Evolutionary conservation across 2,888 invertebrate species (phyloP), one percentile per base, ranked within the genome.

Genomic region (Diplolepis rosae): DNA sequence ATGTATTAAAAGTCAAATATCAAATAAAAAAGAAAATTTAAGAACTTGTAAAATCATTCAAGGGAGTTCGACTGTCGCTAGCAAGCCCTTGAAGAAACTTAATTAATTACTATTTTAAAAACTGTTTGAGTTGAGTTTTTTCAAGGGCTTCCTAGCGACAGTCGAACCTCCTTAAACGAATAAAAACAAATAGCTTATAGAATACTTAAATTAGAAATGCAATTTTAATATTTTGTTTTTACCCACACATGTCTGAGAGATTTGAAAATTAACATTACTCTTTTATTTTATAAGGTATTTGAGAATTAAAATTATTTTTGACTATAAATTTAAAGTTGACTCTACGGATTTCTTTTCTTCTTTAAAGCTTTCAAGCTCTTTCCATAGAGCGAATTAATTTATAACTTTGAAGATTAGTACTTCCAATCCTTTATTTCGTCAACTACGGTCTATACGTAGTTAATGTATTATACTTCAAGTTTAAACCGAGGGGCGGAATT

Each of bases 1-100:
- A 70, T 71, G 70, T 51, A 7, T 32, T 2, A 27, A 28, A 51
- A 51, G 27, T 24, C 48, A 48, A 48, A 48, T 22, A 22, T 22
- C 48, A 48, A 22, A 22, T 1, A 2, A 15, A n/a, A n/a, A 45
- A 45, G n/a, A 45, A 45, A 45, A 45, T 18, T 18, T 48, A 22
- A 5, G n/a, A n/a, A n/a, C n/a, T n/a, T n/a, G n/a, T n/a, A n/a
- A n/a, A n/a, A n/a, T n/a, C n/a, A n/a, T n/a, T n/a, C n/a, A n/a
- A n/a, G n/a, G n/a, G n/a, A n/a, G n/a, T n/a, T n/a, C n/a, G n/a
- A n/a, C n/a, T n/a, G n/a, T n/a, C n/a, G n/a, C n/a, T n/a, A n/a
- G n/a, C n/a, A n/a, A n/a, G n/a, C n/a, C n/a, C n/a, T n/a, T 32
- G 4, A 4, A 32, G 4, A 32, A 32, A 32, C 32, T 32, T 32